Evolutionary conservation across 2,888 invertebrate genomes (phyloP), one percentile per base, ranked within the genome.

Genomic region (Ormyrus pomaceus): DNA sequence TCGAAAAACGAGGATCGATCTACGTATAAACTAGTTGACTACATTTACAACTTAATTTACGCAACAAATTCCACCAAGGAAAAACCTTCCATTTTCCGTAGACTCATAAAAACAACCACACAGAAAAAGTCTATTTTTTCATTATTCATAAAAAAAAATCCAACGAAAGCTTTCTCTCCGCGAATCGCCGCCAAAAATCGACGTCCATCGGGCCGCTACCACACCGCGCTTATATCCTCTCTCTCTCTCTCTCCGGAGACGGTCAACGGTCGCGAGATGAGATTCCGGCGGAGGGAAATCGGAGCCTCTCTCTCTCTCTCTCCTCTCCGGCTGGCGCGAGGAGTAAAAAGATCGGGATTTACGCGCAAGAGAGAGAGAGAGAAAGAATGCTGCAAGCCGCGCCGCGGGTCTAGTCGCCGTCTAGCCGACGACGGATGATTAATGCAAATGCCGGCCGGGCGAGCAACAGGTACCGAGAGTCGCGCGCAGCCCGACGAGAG

Each of bases 341-440:
- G 78, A 68, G 71, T 73, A 78, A 78, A 78, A 78, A 73, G 78
- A 78, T 73, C 73, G 73, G 56, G 78, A 78, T 73, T 78, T 78
- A 78, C 78, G 73, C 72, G 73, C 68, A 51, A 48, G 56, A 64
- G 62, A 46, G 72, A 46, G 61, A 59, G 64, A 72, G 61, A 78
- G 53, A 62, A 55, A 62, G 53, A 72, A 50, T n/a, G 73, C 55
- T 34, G 34, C 34, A 69, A 56, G 64, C 58, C 51, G 69, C 62
- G 68, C 48, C 50, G 62, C 75, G 75, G 85, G 88, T 88, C 88
- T 88, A 88, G 88, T 83, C 87, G 83, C 82, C 84, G 88, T 89
- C 88, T 89, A 88, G 87, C 73, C 76, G 73, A 76, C 76, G 86
- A 86, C 87, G 86, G 84, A 87, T 86, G 86, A 88, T 87, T 87